Evolutionary conservation across 2,888 invertebrate species (phyloP), one percentile per base, ranked within the genome.

Genomic region (Pristionchus fissidentatus): DNA sequence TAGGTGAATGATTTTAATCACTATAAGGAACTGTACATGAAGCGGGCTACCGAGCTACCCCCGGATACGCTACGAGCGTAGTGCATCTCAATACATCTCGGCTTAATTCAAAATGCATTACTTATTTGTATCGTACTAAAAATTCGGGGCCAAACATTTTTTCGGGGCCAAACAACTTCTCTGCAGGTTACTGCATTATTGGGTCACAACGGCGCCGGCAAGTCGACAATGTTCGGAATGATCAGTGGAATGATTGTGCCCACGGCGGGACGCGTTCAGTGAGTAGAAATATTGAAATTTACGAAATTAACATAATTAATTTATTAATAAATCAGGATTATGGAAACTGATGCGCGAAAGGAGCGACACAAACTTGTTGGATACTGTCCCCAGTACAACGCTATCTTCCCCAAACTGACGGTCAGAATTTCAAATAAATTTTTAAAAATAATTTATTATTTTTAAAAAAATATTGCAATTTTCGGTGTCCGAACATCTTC

Each of bases 131-230:
- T n/a, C n/a, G n/a, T n/a, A n/a, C n/a, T n/a, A n/a, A 26, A 15
- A 60, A 15, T 60, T 38, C 38, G 32, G 7, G n/a, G 8, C 8
- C n/a, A n/a, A n/a, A 8, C 60, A 60, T n/a, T 8, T 15, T 8
- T n/a, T 35, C n/a, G n/a, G 46, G n/a, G 88, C 89, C 5, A 7
- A 70, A 70, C 0, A 32, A 29, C 26, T 29, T 35, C 26, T 26
- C 8, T n/a, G 22, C 13, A 77, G 46, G 87, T 90, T 0, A 87
- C 92, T 3, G 90, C 90, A 26, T 87, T 91, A 13, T 88, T 91
- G n/a, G 92, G 92, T 55, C 92, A 91, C 83, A 91, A 91, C 84
- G 92, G 92, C 32, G 91, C 91, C 41, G 90, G 90, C 49, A 90
- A 90, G 84, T 87, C 87, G 84, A 90, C 90, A 29, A 89, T 87